Conservation (phyloP, 2,888 invertebrate species). For the Drosophila austrosaltans region DNA sequence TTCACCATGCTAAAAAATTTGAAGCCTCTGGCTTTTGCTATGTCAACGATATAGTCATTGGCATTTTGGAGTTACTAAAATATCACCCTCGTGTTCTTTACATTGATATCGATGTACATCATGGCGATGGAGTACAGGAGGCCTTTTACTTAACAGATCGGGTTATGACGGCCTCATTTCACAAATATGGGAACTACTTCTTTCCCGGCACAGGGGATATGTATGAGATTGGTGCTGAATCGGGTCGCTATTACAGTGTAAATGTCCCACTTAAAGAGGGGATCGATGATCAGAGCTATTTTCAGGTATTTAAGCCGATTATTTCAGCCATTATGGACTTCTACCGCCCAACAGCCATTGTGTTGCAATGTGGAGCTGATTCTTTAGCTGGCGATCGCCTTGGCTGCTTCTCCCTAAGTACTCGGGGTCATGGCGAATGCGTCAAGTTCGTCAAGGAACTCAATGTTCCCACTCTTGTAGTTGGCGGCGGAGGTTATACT, state of each 20-base stretch:
- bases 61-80: constrained; percentile 96
- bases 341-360: constrained; percentile 98
- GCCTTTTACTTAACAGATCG: constrained; percentile 98
- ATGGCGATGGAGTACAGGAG: constrained; percentile 97
- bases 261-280: constrained; percentile 99
- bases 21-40: constrained; percentile 99
- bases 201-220: constrained; percentile 99
- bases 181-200: constrained; percentile 98
- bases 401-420: constrained; percentile 98
- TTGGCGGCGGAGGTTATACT: constrained; percentile 94
- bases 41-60: constrained; percentile 99
- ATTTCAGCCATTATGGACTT: constrained; percentile 97
- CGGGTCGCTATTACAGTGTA: constrained; percentile 97
- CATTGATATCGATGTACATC: constrained; percentile 99
- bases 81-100: constrained; percentile 97
- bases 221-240: constrained; percentile 98
- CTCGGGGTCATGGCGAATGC: constrained; percentile 98
- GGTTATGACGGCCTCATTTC: constrained; percentile 99
- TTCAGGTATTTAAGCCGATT: constrained; percentile 97
- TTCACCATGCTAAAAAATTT: constrained; percentile 99
- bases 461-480: constrained; percentile 95
- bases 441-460: constrained; percentile 97
- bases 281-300: constrained; percentile 96
- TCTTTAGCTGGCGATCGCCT: constrained; percentile 96
- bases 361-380: constrained; percentile 99